A percentile compares a stretch with the other conserved stretches of the same genome.
phyloP scores from a whole-genome alignment of 2,113 vertebrate genomes.

The Boleophthalmus pectinirostris region DNA sequence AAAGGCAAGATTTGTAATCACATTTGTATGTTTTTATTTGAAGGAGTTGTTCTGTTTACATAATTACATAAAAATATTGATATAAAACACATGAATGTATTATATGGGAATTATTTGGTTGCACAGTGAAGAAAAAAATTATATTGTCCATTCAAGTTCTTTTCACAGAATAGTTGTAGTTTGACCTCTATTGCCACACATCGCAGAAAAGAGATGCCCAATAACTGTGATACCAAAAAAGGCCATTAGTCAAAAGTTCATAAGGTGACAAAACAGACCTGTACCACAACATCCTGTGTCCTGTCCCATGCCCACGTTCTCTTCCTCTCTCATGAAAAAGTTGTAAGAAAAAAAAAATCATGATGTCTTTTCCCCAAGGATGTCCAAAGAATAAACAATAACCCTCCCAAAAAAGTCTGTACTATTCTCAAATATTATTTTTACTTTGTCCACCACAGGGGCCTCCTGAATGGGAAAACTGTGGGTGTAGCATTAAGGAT shows the following conservation, averaged over 20 bases:
- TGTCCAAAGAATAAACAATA: constrained; percentile 87
- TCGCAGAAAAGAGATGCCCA: background rate
- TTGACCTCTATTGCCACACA: background rate
- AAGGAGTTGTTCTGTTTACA: constrained; percentile 12
- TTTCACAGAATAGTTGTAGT: background rate
- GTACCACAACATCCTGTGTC: constrained; percentile 43
- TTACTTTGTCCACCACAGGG: constrained; percentile 80
- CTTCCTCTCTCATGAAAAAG: constrained; percentile 57
- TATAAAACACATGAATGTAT: constrained; percentile 7
- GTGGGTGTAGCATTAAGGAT: constrained; percentile 80
- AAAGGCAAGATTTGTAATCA: background rate
- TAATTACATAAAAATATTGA: background rate
- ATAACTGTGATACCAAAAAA: constrained; percentile 56
- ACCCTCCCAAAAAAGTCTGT: constrained; percentile 94
- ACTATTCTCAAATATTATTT: constrained; percentile 88
- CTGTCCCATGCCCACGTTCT: constrained; percentile 36
- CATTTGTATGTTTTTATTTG: constrained; percentile 31
- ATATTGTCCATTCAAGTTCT: background rate
- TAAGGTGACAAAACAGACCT: constrained; percentile 38
- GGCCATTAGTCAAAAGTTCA: constrained; percentile 41
- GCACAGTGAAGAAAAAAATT: background rate
- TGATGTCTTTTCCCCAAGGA: constrained; percentile 82
- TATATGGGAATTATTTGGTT: background rate
- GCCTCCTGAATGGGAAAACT: constrained; percentile 85
- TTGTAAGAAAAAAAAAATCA: constrained; percentile 28